phyloP scores from a whole-genome alignment of 2,797 vertebrate species.

The Sebastes jordani region DNA sequence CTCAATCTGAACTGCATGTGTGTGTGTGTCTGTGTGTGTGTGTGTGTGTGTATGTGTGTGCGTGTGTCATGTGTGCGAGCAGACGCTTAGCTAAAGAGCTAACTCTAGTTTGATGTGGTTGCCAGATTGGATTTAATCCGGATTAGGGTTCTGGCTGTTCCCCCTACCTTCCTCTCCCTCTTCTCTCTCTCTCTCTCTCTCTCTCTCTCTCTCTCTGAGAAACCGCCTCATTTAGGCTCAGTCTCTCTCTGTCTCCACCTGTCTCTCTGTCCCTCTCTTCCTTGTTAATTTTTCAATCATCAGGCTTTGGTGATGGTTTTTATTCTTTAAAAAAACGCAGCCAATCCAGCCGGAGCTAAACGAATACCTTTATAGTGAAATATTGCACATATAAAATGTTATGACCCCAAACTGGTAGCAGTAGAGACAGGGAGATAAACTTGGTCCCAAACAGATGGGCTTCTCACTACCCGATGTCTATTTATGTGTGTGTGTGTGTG shows the following conservation, averaged over 20 bases:
- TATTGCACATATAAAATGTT: slow-evolving; percentile 74
- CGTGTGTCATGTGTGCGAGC: slow-evolving; percentile 71
- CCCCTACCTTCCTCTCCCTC: slow-evolving; percentile 42
- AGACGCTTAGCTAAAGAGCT: slow-evolving; percentile 89
- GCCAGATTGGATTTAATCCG: slow-evolving; percentile 98
- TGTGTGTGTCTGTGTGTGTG: slow-evolving; percentile 44
- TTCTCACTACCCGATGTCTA: slow-evolving; percentile 44
- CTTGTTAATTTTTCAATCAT: slow-evolving; percentile 67
- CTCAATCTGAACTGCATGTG: slow-evolving; percentile 65
- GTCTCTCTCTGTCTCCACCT: slow-evolving; percentile 38
- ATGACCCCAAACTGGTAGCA: slow-evolving; percentile 69
- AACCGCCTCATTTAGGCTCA: slow-evolving; percentile 46
- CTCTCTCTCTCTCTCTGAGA: slow-evolving; percentile 44
- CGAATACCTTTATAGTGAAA: slow-evolving; percentile 67
- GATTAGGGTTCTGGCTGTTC: slow-evolving; percentile 79
- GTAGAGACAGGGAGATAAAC: slow-evolving; percentile 65
- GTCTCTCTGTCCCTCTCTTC: slow-evolving; percentile 49
- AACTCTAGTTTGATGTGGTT: slow-evolving; percentile 88
- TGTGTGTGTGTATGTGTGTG: slow-evolving; percentile 65
- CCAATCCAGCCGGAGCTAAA: slow-evolving; percentile 60
- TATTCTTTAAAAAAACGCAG: slow-evolving; percentile 54
- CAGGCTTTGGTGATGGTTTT: slow-evolving; percentile 41
- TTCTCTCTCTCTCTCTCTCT: slow-evolving; percentile 13
- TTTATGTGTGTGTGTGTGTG: slow-evolving; percentile 31
- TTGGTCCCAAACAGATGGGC: slow-evolving; percentile 66